A percentile compares a stretch with the other conserved stretches of the same genome.
phyloP scores from a whole-genome alignment of 2,888 invertebrate species.

The Caenorhabditis sp. region DNA sequence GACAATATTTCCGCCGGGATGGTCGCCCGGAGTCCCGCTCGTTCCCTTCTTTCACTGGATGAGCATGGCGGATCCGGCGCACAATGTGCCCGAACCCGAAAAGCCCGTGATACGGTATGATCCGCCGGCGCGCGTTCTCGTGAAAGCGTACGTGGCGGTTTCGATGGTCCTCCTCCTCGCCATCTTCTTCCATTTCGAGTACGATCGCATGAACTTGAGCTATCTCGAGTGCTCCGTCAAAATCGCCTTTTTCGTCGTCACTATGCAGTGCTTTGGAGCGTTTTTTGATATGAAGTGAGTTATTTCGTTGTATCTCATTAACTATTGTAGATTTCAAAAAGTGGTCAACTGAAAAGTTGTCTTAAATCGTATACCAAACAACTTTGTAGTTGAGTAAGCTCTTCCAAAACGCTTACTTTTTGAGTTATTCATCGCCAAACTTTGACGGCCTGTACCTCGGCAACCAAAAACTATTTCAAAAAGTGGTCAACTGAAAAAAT shows the following conservation, averaged over 20 bases:
- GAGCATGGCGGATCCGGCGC: constrained; percentile 70
- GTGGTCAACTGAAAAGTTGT: no score
- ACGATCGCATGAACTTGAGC: constrained; percentile 70
- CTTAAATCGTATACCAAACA: no score
- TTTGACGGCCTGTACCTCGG: no score
- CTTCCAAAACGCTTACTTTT: no score
- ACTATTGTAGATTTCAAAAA: no score
- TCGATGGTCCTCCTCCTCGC: constrained; percentile 73
- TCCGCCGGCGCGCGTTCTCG: constrained; percentile 67
- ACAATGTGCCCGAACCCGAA: constrained; percentile 74
- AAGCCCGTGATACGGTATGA: constrained; percentile 73
- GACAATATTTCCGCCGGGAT: constrained; percentile 89
- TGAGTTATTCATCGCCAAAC: no score
- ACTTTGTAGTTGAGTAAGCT: no score
- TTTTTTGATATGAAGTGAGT: constrained; percentile 68
- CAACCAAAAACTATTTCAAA: no score
- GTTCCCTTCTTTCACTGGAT: constrained; percentile 77
- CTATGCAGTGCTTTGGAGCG: constrained; percentile 75
- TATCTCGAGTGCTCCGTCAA: constrained; percentile 74
- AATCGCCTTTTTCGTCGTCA: constrained; percentile 75
- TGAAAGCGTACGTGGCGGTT: constrained; percentile 70
- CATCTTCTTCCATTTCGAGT: constrained; percentile 78
- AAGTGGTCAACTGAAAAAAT: no score
- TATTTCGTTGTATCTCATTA: no score
- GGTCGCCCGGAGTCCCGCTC: constrained; percentile 85